Base-by-base conservation (phyloP, 2,113 vertebrate species). In the Eleginops maclovinus region DNA sequence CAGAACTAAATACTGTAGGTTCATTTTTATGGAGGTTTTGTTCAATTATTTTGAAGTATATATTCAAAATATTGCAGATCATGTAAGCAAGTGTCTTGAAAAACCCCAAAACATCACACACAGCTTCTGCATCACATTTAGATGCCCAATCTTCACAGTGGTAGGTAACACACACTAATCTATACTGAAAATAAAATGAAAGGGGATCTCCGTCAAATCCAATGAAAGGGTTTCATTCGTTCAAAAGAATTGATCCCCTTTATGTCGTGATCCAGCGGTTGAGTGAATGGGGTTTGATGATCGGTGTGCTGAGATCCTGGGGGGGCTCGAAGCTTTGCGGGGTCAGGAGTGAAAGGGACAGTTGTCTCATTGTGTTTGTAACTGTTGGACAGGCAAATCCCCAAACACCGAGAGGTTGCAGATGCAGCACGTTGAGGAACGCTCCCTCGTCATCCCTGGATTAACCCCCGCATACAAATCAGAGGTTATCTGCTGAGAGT, bases 341-440 rank as follows among this genome's bases (percentile, higher is more conserved):
- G n/a, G 77, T 83, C 64, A 75, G 50, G 31, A 19, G 44, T 90
- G 88, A 90, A 85, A 73, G 79, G 86, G 79, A 60, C 84, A 79
- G 82, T 86, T 84, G 88, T 88, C 84, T 80, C 65, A 22, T 86
- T 87, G 85, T 89, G 83, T 87, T 88, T 82, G 82, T 82, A 31
- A 73, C 75, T 73, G 74, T 65, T 61, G 77, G 69, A 72, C 84
- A 50, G 71, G 7, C 65, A 83, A 89, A 90, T 71, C 83, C 83
- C 72, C 13, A 1, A 60, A 76, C 61, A 78, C 77, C 75, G 78
- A 86, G 70, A 71, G 87, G 63, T 26, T 79, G 69, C 88, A 84
- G 88, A 85, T 88, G 74, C 81, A 75, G 81, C 77, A 55, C 12
- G 40, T 49, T 40, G 75, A 77, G 60, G 22, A 63, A 44, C 56